These are phyloP conservation scores for Pammene aurita DNA, from an alignment of 2,888 invertebrate genomes.

Conservation along the genomic window DNA sequence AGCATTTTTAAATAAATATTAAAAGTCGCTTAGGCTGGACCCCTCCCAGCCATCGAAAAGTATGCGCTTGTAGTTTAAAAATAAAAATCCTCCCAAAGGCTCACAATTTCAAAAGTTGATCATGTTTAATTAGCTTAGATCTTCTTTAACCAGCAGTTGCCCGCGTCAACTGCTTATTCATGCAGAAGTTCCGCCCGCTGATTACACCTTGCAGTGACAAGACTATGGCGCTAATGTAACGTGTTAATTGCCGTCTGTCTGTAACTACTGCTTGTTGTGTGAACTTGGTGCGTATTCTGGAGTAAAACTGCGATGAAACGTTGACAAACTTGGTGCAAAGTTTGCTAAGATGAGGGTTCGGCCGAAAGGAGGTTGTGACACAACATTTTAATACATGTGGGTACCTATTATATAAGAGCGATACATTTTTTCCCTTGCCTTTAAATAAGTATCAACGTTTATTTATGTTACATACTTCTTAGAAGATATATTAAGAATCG, in stretches of 20 bases:
- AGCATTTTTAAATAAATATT: too few relatives aligned
- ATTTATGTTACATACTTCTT: too few relatives aligned
- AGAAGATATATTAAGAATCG: too few relatives aligned
- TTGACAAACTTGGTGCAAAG: slow-evolving; percentile 1
- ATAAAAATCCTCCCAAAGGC: too few relatives aligned
- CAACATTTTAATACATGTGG: background rate
- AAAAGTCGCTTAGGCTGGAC: too few relatives aligned
- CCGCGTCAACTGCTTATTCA: slow-evolving; percentile 58
- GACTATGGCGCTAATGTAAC: slow-evolving; percentile 52
- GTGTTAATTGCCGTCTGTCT: slow-evolving; percentile 62
- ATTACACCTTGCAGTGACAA: slow-evolving; percentile 65
- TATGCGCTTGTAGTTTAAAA: too few relatives aligned
- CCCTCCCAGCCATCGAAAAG: too few relatives aligned
- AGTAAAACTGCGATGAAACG: slow-evolving; percentile 20
- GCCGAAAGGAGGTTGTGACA: too few relatives aligned
- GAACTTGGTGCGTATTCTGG: slow-evolving; percentile 20
- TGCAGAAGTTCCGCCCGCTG: slow-evolving; percentile 64
- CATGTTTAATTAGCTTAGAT: slow-evolving; percentile 24
- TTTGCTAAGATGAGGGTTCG: background rate
- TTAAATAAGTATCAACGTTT: too few relatives aligned
- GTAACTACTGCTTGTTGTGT: slow-evolving; percentile 51
- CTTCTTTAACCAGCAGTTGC: slow-evolving; percentile 24
- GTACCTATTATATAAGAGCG: too few relatives aligned
- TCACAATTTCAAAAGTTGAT: slow-evolving; percentile 12
- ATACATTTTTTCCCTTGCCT: too few relatives aligned